A percentile compares a stretch with the other conserved stretches of the same genome.
Conservation (phyloP, 1,140 invertebrate species). For the Bombus superbus region DNA sequence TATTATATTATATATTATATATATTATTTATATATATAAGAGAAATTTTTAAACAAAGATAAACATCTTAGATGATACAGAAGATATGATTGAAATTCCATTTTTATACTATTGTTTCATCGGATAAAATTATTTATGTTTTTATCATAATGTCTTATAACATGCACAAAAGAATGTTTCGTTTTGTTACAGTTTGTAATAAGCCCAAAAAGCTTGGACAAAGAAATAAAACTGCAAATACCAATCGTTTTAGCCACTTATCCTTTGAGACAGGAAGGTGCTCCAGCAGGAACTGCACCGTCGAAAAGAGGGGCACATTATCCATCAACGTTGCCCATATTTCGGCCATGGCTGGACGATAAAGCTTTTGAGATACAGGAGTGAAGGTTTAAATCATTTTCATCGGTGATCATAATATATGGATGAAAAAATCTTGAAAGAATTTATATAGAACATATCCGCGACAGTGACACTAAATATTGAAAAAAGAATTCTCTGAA, state of each 20-base stretch:
- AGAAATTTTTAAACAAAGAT: too few species aligned
- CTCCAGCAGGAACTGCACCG: slow-evolving; percentile 84
- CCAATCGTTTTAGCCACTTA: slow-evolving; percentile 97
- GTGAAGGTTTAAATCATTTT: slow-evolving; percentile 59
- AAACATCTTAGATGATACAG: too few species aligned
- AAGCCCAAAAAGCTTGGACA: slow-evolving; percentile 94
- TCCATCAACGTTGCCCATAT: slow-evolving; percentile 95
- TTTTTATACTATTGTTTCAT: too few species aligned
- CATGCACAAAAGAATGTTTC: not conserved
- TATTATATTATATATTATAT: too few species aligned
- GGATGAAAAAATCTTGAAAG: not conserved
- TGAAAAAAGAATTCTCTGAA: not conserved
- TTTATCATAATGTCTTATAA: not conserved
- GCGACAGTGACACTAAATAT: not conserved
- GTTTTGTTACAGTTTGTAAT: slow-evolving; percentile 90
- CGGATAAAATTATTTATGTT: not conserved
- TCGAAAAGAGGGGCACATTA: slow-evolving; percentile 92
- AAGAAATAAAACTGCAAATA: slow-evolving; percentile 95
- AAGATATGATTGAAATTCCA: too few species aligned
- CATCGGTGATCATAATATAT: not conserved
- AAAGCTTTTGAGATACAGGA: slow-evolving; percentile 84
- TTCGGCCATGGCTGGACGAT: slow-evolving; percentile 94
- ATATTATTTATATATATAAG: too few species aligned
- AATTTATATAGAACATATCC: not conserved
- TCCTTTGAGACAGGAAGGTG: slow-evolving; percentile 89